A percentile compares a stretch with the other conserved stretches of the same genome.
phyloP scores from a whole-genome alignment of 2,888 invertebrate genomes.

The Rhingia campestris region DNA sequence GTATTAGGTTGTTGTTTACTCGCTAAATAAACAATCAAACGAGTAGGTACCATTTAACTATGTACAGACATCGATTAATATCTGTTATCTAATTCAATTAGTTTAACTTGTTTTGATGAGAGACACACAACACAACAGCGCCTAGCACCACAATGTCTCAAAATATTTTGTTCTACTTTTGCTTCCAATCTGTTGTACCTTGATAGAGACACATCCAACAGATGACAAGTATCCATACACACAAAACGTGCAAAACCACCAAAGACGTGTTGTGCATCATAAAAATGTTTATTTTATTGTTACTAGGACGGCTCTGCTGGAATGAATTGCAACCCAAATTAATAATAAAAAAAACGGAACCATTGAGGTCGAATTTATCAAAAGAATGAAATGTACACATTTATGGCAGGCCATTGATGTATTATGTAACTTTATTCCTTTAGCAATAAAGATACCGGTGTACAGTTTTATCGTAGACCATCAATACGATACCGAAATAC shows the following conservation, averaged over 20 bases:
- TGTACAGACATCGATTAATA: background rate
- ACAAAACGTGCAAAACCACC: background rate
- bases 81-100: conserved; percentile 18
- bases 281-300: background rate
- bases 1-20: conserved; percentile 22
- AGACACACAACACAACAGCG: background rate
- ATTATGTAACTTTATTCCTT: conserved; percentile 25
- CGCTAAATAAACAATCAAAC: conserved; percentile 30
- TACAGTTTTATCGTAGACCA: background rate
- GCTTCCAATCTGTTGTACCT: background rate
- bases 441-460: conserved; percentile 20
- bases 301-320: background rate
- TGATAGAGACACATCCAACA: conserved; percentile 13
- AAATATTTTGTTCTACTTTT: background rate
- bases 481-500: background rate
- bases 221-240: conserved; percentile 10
- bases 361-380: conserved; percentile 1
- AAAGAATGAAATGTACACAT: background rate
- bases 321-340: conserved; percentile 9
- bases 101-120: conserved; percentile 1
- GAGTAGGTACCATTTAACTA: background rate
- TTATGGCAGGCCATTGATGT: background rate
- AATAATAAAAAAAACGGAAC: conserved; percentile 1
- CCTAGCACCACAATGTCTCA: background rate
- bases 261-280: background rate